Evolutionary conservation across 2,113 vertebrate genomes (phyloP).

Genomic region (Alosa alosa): DNA sequence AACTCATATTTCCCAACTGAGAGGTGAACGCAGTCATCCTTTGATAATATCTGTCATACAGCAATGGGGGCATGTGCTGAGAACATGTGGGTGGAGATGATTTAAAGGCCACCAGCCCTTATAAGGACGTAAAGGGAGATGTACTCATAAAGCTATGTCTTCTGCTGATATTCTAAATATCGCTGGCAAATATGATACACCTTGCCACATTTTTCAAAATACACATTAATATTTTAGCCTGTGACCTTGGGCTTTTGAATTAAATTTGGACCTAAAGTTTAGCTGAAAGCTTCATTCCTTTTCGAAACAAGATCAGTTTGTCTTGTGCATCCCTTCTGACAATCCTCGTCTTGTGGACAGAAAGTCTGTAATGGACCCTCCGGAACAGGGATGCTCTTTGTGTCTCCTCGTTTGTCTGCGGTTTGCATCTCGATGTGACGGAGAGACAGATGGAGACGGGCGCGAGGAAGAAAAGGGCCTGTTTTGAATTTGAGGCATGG

Average conservation of each 20-base stretch:
- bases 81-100: neutral
- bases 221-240: neutral
- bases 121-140: neutral
- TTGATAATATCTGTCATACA: neutral
- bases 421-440: neutral
- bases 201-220: neutral
- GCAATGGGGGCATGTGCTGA: neutral
- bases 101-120: neutral
- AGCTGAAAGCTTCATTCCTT: neutral
- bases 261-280: neutral
- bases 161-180: neutral
- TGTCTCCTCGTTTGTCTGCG: constrained; percentile 21
- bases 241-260: neutral
- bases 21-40: neutral
- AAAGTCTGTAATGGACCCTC: neutral
- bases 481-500: neutral
- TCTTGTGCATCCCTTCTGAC: neutral
- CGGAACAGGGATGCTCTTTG: constrained; percentile 19
- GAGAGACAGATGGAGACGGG: neutral
- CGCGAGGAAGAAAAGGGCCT: neutral
- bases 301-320: neutral
- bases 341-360: neutral
- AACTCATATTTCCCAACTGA: neutral
- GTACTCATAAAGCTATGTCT: neutral
- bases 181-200: neutral